Base-by-base conservation (phyloP, 2,888 invertebrate species). In the Plemyria rubiginata region DNA sequence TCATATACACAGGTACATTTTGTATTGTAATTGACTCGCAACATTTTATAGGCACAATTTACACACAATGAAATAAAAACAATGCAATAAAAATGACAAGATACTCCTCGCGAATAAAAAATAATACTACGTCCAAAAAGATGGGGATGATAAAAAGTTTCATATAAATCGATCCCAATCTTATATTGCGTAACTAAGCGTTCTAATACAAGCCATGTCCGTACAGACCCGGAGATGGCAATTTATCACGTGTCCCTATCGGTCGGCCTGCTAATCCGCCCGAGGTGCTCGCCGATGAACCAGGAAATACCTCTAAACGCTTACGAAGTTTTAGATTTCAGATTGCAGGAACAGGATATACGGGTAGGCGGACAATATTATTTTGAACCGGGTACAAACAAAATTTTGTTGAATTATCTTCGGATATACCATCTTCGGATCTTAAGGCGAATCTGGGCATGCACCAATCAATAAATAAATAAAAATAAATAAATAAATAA, bases 161-260 rank as follows among this genome's bases (percentile, higher is more conserved):
- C 28, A 1, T 8, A 28, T 22, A 54, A 12, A 53, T 53, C 53
- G 60, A 54, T 41, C 40, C n/a, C 45, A 48, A 53, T 59, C 59
- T 41, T 16, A 49, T 29, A 60, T 60, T 54, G 60, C 54, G 54
- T 60, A 54, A 60, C 59, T 49, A 36, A 41, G 49, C 54, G 54
- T 60, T 7, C 52, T 59, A 54, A 60, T 54, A 48, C 53, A 51
- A 45, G 50, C 40, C 49, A 43, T 60, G 54, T 41, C 41, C 49
- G 49, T 36, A n/a, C 49, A 54, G 29, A 40, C 48, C 53, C 46
- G 41, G 60, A 60, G 62, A 62, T 62, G 38, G 59, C 66, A 49
- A 66, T 66, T 59, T 60, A 62, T 62, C 62, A 65, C 59, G 53
- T 53, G 43, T 41, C 54, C 55, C 53, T 65, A 61, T 65, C 59